phyloP scores from a whole-genome alignment of 2,888 invertebrate genomes.

The Hermaeophaga mercurialis region DNA sequence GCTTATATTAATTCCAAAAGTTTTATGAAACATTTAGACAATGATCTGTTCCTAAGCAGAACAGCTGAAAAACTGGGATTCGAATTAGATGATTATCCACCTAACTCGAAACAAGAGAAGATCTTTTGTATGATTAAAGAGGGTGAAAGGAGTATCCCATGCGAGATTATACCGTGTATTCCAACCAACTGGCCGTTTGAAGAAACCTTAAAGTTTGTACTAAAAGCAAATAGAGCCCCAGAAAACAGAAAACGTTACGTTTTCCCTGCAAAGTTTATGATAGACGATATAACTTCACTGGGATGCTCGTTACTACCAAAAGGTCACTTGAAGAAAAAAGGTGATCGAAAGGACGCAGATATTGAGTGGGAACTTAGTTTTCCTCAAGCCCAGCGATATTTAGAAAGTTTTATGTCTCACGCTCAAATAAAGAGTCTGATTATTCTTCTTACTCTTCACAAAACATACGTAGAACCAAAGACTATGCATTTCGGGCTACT shows the following conservation, averaged over 20 bases:
- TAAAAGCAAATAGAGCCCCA: constrained; percentile 63
- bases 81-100: constrained; percentile 59
- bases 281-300: constrained; percentile 67
- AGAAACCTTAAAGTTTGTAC: constrained; percentile 71
- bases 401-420: constrained; percentile 73
- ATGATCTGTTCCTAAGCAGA: constrained; percentile 65
- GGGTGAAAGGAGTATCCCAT: constrained; percentile 58
- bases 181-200: constrained; percentile 74
- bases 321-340: constrained; percentile 70
- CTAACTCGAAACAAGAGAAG: constrained; percentile 68
- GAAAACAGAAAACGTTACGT: constrained; percentile 60
- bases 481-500: constrained; percentile 69
- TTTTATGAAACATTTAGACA: constrained; percentile 73
- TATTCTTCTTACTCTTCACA: constrained; percentile 71
- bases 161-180: constrained; percentile 75
- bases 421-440: constrained; percentile 75
- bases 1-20: constrained; percentile 67
- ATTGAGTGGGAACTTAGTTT: constrained; percentile 82
- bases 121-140: constrained; percentile 62
- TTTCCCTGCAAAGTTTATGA: constrained; percentile 74
- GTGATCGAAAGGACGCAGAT: constrained; percentile 51
- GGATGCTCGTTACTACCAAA: constrained; percentile 75
- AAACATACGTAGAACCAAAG: constrained; percentile 72
- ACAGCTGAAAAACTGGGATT: constrained; percentile 67
- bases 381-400: constrained; percentile 75